Base-by-base conservation (phyloP, 2,888 invertebrate genomes). In the Drosophila parthenogenetica region DNA sequence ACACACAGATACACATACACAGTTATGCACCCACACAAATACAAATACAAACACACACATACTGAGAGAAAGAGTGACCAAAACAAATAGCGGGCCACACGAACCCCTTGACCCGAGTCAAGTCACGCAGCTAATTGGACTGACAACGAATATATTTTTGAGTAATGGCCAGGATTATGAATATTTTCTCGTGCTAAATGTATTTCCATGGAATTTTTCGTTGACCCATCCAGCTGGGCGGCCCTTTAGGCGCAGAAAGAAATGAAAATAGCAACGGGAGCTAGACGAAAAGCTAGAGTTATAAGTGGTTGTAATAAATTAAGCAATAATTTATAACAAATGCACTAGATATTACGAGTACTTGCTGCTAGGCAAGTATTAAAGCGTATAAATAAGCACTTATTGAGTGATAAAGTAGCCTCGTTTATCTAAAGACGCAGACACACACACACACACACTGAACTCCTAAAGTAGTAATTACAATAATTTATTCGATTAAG, bases 101-200 rank as follows among this genome's bases (percentile, higher is more conserved):
- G 81, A 77, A 73, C 81, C 78, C 78, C 80, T 82, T 86, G 80
- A 88, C 88, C 88, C 87, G 81, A 86, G 82, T 87, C 87, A 77
- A 86, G 82, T 87, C 88, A 83, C 88, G 88, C 88, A 88, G 82
- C 82, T 83, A 83, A 83, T 83, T 83, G 88, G 82, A 88, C 88
- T 88, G 82, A 83, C 88, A 83, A 86, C 77, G 77, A 81, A 87
- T 73, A 79, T 68, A 87, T 87, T 82, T 82, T 81, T 82, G 82
- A 82, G 87, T 82, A 87, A 82, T 82, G 82, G 76, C 77, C 69
- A 70, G 82, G 88, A 82, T 82, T 82, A 82, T 87, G 88, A 82
- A 82, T 79, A 68, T 73, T 78, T 72, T 72, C 60, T 73, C 76
- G 61, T 76, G 57, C 57, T 72, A 75, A 79, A 79, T 72, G 57